Percentiles rank a stretch among this genome's conserved stretches.
Conservation (phyloP, 2,113 vertebrate species). For the Brachypodius melanocephalos region DNA sequence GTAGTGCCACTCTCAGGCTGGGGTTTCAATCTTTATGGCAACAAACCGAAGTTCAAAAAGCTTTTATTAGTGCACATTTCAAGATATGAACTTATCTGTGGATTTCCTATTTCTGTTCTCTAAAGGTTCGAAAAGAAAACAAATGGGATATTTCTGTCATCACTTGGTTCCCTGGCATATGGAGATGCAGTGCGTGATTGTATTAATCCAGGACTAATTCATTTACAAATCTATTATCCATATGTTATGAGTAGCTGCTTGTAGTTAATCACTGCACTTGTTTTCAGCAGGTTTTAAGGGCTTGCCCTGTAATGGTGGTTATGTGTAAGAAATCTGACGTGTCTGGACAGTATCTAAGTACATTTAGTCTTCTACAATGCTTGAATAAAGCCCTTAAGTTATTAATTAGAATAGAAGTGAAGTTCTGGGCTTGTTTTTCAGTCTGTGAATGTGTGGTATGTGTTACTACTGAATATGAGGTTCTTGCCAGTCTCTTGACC, state of each 20-base stretch:
- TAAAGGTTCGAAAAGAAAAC: neutral
- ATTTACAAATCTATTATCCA: conserved; percentile 45
- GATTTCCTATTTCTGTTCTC: neutral
- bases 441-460: conserved; percentile 42
- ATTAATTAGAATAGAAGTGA: conserved; percentile 17
- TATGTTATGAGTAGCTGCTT: conserved; percentile 35
- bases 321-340: conserved; percentile 2
- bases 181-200: conserved; percentile 4
- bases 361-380: neutral
- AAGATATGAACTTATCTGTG: neutral
- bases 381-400: conserved; percentile 15
- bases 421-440: conserved; percentile 45
- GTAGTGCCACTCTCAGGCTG: neutral
- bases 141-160: neutral
- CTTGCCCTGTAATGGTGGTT: conserved; percentile 22
- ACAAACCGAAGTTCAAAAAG: neutral
- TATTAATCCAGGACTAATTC: conserved; percentile 32
- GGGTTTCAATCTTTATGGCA: neutral
- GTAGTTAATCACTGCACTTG: conserved; percentile 20
- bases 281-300: conserved; percentile 32
- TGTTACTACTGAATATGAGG: neutral
- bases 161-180: neutral
- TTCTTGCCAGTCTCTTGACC: conserved; percentile 37
- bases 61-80: neutral
- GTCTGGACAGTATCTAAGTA: neutral